These are phyloP conservation scores for Cetoscarus ocellatus DNA, from an alignment of 2,797 vertebrate genomes.

Conservation along the genomic window DNA sequence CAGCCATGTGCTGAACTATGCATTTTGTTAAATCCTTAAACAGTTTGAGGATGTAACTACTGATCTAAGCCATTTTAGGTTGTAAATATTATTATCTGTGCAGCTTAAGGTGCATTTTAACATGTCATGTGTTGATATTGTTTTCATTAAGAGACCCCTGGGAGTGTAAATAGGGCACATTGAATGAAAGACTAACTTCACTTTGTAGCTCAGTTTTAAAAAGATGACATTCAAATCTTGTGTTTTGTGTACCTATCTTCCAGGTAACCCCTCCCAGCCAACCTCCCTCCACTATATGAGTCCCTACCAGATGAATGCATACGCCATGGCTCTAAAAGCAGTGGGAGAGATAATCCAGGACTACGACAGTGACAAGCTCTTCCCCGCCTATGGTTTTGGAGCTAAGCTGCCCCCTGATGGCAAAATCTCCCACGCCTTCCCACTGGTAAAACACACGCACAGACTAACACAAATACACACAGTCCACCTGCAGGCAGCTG, in stretches of 20 bases:
- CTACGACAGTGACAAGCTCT: slow-evolving; percentile 99
- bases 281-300: slow-evolving; percentile 97
- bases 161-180: too few species aligned
- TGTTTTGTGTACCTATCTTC: not conserved
- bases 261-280: slow-evolving; percentile 93
- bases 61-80: too few species aligned
- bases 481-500: slow-evolving; percentile 35
- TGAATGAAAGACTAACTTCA: too few species aligned
- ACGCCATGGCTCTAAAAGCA: slow-evolving; percentile 97
- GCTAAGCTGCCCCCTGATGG: slow-evolving; percentile 97
- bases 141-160: too few species aligned
- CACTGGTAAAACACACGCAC: slow-evolving; percentile 86
- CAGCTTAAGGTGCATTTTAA: too few species aligned
- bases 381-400: slow-evolving; percentile 97
- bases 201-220: too few species aligned
- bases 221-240: not conserved
- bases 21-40: too few species aligned
- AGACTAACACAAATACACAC: slow-evolving; percentile 7
- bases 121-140: too few species aligned
- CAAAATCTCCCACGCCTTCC: slow-evolving; percentile 96
- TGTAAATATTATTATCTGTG: too few species aligned
- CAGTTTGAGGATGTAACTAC: too few species aligned
- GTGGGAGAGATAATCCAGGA: slow-evolving; percentile 99
- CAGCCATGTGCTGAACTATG: too few species aligned
- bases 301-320: slow-evolving; percentile 98